These are phyloP conservation scores for Watsonalla cultraria DNA, from an alignment of 2,888 invertebrate species.

Conservation along the genomic window DNA sequence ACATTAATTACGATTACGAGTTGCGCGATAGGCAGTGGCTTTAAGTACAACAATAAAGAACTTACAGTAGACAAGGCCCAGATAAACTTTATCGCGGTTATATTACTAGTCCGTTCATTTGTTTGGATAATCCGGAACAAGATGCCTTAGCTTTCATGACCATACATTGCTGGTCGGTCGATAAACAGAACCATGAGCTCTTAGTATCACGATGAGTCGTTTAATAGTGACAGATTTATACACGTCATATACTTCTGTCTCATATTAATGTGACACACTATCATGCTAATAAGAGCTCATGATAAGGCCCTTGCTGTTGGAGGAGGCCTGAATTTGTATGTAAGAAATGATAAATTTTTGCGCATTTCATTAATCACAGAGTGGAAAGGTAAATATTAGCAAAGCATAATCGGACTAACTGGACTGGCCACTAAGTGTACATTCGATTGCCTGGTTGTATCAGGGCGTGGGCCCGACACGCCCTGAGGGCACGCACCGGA, in stretches of 20 bases:
- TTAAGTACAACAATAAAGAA: slow-evolving; percentile 2
- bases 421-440: background rate
- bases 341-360: no score
- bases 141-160: background rate
- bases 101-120: background rate
- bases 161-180: background rate
- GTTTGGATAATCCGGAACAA: background rate
- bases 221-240: no score
- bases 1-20: slow-evolving; percentile 58
- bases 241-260: no score
- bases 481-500: slow-evolving; percentile 35
- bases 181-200: no score
- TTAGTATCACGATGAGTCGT: no score
- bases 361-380: no score
- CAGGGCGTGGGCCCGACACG: slow-evolving; percentile 29
- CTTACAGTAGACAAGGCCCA: background rate
- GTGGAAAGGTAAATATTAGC: no score
- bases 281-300: no score
- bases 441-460: slow-evolving; percentile 5
- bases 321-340: no score
- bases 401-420: background rate
- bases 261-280: no score
- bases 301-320: no score
- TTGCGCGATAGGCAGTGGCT: slow-evolving; percentile 9
- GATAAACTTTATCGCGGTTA: slow-evolving; percentile 1